Evolutionary conservation across 2,888 invertebrate genomes (phyloP), one percentile per base, ranked within the genome.

Genomic region (Agrotis puta): DNA sequence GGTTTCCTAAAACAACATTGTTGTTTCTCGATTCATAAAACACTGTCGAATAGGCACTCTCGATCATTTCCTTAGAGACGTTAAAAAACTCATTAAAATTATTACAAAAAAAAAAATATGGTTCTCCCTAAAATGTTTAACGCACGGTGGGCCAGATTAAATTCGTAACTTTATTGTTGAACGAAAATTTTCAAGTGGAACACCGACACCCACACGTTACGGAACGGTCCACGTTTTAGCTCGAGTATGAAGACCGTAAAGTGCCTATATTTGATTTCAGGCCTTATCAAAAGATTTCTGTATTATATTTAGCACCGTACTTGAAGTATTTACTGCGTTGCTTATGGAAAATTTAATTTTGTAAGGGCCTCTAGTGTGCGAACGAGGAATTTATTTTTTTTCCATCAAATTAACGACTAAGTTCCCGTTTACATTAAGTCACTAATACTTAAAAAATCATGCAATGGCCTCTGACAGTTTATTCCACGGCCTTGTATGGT

Each of bases 61-160:
- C 73, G 43, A 74, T 74, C 57, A 85, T 85, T 86, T 85, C 85
- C 85, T 84, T 64, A 54, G 85, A 82, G 85, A 85, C 81, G 66
- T 56, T 54, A 61, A 76, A 39, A 81, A 81, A 81, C 70, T 74
- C 75, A 84, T 84, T 83, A 84, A 84, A 84, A 80, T 74, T 86
- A 84, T 82, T 66, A 68, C 72, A 76, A 85, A 79, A 39, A 33
- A 39, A 33, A 39, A 78, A 81, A 76, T 67, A 74, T 72, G 56
- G 59, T 45, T 62, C 18, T 63, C 47, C 63, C 50, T 48, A 33
- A 77, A 79, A 80, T 78, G 71, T 22, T 74, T 73, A 45, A 66
- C 65, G 59, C 69, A 79, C 64, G 57, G 57, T 57, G 51, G 57
- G 68, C 66, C 63, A 62, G 64, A 82, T 77, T 74, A 75, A 79